phyloP scores from a whole-genome alignment of 2,113 vertebrate genomes.

The Gopherus evgoodei region DNA sequence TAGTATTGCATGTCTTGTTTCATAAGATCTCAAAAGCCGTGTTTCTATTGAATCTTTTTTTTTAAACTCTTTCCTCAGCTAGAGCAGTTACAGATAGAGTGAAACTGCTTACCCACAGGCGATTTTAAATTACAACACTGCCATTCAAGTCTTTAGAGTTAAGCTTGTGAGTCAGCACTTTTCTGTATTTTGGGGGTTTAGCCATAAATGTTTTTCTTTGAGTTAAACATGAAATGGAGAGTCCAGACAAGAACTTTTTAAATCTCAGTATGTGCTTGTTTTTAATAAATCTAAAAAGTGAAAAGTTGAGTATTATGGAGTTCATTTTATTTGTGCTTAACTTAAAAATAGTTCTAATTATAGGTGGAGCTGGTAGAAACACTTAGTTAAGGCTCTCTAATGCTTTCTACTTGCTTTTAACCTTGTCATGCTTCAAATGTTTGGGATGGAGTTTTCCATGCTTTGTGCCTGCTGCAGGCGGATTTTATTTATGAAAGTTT shows the following conservation, averaged over 20 bases:
- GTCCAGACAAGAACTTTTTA: neutral
- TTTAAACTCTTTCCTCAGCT: neutral
- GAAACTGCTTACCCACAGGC: neutral
- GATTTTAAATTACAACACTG: constrained; percentile 25
- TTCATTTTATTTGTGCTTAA: neutral
- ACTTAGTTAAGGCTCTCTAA: neutral
- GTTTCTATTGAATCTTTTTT: neutral
- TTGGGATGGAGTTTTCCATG: neutral
- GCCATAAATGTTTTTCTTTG: neutral
- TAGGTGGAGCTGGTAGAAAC: neutral
- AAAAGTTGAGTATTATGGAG: neutral
- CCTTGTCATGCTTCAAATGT: neutral
- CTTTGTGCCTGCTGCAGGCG: neutral
- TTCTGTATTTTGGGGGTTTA: neutral
- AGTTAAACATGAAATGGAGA: constrained; percentile 16
- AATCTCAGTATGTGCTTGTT: neutral
- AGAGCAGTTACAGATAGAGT: constrained; percentile 17
- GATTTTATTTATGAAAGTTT: neutral
- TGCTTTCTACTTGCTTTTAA: neutral
- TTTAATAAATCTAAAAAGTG: neutral
- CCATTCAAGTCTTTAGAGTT: neutral
- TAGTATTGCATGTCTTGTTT: neutral
- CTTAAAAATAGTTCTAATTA: neutral
- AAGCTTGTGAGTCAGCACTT: neutral
- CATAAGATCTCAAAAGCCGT: constrained; percentile 19